A percentile compares a stretch with the other conserved stretches of the same genome.
Evolutionary conservation across 2,797 vertebrate species (phyloP).

Genomic region (Lophotriccus pileatus): DNA sequence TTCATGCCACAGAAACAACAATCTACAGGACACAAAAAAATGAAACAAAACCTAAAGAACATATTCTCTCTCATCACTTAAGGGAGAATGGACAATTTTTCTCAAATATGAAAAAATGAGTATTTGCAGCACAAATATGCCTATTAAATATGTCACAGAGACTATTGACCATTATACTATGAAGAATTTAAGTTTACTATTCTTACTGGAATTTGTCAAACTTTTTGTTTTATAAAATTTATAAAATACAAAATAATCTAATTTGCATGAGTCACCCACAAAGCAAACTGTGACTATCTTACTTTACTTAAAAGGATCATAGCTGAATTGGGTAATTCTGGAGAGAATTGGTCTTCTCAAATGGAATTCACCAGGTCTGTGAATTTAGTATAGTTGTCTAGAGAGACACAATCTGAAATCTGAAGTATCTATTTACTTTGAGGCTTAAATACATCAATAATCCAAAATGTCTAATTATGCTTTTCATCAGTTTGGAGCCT

Average conservation of each 20-base stretch:
- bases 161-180: background rate
- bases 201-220: constrained; percentile 4
- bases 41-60: background rate
- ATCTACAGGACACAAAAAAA: constrained; percentile 9
- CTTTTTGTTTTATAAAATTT: background rate
- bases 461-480: background rate
- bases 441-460: background rate
- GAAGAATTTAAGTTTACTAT: background rate
- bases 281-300: background rate
- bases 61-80: background rate
- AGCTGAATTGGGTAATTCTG: background rate
- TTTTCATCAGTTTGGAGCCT: background rate
- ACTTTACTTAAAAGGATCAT: background rate
- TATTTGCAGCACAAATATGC: background rate
- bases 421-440: background rate
- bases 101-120: background rate
- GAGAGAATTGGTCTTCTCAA: background rate
- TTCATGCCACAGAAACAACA: constrained; percentile 28
- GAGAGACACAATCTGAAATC: background rate
- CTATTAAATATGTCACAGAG: background rate
- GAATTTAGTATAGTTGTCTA: background rate
- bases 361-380: background rate
- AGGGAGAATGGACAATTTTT: background rate
- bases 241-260: background rate
- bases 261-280: background rate